These are phyloP conservation scores for Agelaius phoeniceus DNA, from an alignment of 2,113 vertebrate species.

Conservation along the genomic window DNA sequence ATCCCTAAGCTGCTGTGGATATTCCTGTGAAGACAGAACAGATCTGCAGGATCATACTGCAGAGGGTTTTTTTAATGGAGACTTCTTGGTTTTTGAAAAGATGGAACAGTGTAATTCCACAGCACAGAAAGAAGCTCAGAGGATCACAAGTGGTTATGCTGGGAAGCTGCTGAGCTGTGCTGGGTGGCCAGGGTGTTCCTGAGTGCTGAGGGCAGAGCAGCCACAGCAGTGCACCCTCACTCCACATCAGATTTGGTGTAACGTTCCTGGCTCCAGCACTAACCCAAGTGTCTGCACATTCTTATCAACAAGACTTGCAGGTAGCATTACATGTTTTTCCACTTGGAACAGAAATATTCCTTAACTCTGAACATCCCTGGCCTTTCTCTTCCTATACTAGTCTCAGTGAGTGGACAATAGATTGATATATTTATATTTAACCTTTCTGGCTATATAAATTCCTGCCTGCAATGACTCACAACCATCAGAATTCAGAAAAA, in stretches of 20 bases:
- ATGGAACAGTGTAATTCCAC: not conserved
- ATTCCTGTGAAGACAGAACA: not conserved
- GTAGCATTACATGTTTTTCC: constrained; percentile 19
- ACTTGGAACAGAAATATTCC: constrained; percentile 3
- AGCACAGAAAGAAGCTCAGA: not conserved
- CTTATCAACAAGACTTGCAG: constrained; percentile 43
- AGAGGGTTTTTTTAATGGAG: not conserved
- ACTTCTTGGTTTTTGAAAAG: not conserved
- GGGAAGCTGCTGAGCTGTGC: not conserved
- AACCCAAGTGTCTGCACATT: constrained; percentile 21
- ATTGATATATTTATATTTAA: not conserved
- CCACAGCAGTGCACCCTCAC: not conserved
- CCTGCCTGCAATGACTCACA: not conserved
- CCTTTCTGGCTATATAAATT: not conserved
- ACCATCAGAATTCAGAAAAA: not conserved
- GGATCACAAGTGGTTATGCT: not conserved
- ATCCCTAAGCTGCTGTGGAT: not conserved
- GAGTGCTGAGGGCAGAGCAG: not conserved
- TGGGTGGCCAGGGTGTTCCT: accelerated
- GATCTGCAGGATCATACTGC: not conserved
- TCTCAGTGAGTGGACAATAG: not conserved
- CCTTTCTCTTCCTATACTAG: not conserved
- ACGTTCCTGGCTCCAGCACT: not conserved
- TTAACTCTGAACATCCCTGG: constrained; percentile 19
- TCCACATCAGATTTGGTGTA: not conserved